Evolutionary conservation across 2,113 vertebrate genomes (phyloP), one percentile per base, ranked within the genome.

Genomic region (Pluvianellus socialis): DNA sequence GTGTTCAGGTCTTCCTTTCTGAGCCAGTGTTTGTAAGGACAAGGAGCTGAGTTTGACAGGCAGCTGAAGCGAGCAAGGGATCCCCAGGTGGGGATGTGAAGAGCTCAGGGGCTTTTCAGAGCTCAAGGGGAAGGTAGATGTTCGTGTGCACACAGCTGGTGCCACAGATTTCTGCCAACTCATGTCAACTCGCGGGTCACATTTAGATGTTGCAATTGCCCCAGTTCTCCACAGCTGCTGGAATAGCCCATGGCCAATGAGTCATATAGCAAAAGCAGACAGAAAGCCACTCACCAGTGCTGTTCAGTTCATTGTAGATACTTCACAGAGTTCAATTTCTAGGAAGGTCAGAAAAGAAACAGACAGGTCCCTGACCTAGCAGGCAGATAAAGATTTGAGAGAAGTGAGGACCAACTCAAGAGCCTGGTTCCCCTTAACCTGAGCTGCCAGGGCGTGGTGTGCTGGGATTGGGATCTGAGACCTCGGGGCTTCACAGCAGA

Each of bases 211-310:
- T 47, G 22, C 9, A 44, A 2, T 32, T 95, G 17, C 12, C 13
- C 9, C 11, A 26, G 26, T 30, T 93, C 35, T 91, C 49, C 35
- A 30, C 15, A 77, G 30, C 3, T 87, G 20, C 65, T 66, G 33
- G 14, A 73, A 94, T 0, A 70, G 35, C 5, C 13, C 33, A 32
- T 21, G 14, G 6, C 18, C n/a, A 73, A 14, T 18, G 79, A 86
- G 84, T 50, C 11, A 33, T n/a, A 72, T 47, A 40, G 17, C 9
- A 76, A 59, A 91, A 61, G 8, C 4, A 4, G 49, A 56, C 35
- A 70, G 35, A 84, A 63, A 80, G 7, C 4, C 4, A 53, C 8
- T 1, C 0, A 4, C 5, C 7, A 73, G 0, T 30, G 10, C 13
- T 40, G 10, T 85, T 84, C 81, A 2, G 7, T 70, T 80, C 20